Base-by-base conservation (phyloP, 2,888 invertebrate species). In the Boloria euphrosyne region DNA sequence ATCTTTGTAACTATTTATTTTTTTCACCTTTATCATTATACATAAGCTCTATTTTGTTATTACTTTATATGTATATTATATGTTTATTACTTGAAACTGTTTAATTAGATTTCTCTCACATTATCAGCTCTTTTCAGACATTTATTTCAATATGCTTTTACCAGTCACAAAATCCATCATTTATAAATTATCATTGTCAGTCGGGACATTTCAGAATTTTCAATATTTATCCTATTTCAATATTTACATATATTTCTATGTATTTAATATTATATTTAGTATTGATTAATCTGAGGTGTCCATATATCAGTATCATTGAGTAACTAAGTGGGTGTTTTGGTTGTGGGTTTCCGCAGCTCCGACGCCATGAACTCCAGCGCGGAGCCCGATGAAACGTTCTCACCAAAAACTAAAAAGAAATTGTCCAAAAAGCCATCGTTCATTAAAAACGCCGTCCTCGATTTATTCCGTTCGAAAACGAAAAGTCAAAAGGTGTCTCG, bases 361-460 rank as follows among this genome's bases (percentile, higher is more conserved):
- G 91, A 92, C 78, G 90, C 82, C 86, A 88, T 89, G 89, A 90
- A 89, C 85, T 90, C 91, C 79, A 92, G 89, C 77, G 80, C 86
- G 82, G 92, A 92, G 83, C 90, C 85, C 81, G 91, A 92, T 80
- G 91, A 91, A 79, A 86, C 90, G 71, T 88, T 90, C 81, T 92
- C 93, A 68, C 92, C 92, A 81, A 93, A 93, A 90, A 91, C 92
- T 80, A 92, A 92, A 90, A 93, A 93, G 92, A 93, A 93, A 91
- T 84, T 93, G 61, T 91, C 92, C 55, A 93, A 92, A 92, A 93
- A 92, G 78, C 92, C 93, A 64, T 93, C 93, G 73, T 93, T 93
- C 80, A 91, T 93, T 72, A 92, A 92, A 85, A 93, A 91, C 80
- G 92, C 93, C 66, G 92, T 93, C 65, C 88, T 93, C 74, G 93